Percentiles rank a stretch among this genome's conserved stretches.
Conservation (phyloP, 2,797 vertebrate genomes). For the Takifugu rubripes region DNA sequence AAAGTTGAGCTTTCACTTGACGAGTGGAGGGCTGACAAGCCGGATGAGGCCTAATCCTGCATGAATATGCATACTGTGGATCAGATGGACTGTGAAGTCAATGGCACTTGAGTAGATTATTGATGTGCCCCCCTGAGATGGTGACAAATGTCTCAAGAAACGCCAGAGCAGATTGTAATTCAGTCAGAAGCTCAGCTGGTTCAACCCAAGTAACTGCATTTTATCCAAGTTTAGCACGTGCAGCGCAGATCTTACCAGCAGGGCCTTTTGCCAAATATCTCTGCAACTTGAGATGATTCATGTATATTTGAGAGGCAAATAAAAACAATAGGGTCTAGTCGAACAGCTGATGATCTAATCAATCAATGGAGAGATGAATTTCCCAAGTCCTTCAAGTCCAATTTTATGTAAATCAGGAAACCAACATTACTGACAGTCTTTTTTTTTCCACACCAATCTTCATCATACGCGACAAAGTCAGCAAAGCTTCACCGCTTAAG, state of each 20-base stretch:
- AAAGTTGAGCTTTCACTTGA: slow-evolving; percentile 12
- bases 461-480: too few relatives aligned
- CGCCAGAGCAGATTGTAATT: slow-evolving; percentile 2
- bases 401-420: too few relatives aligned
- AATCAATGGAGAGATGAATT: too few relatives aligned
- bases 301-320: slow-evolving; percentile 13
- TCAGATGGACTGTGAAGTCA: slow-evolving; percentile 34
- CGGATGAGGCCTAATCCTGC: slow-evolving; percentile 28
- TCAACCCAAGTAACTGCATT: not conserved
- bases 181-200: slow-evolving; percentile 13
- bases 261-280: slow-evolving; percentile 1
- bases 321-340: slow-evolving; percentile 4
- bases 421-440: not conserved
- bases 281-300: slow-evolving; percentile 3
- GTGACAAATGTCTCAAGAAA: slow-evolving; percentile 23
- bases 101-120: slow-evolving; percentile 41
- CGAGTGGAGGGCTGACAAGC: slow-evolving; percentile 11
- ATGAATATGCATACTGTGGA: slow-evolving; percentile 35
- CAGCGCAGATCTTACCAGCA: not conserved
- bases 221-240: not conserved
- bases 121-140: slow-evolving; percentile 38
- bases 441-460: too few relatives aligned
- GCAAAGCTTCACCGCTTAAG: too few relatives aligned
- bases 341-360: not conserved
- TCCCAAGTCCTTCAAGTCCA: too few relatives aligned